Conservation (phyloP, 2,888 invertebrate genomes). For the Eupithecia exiguata region DNA sequence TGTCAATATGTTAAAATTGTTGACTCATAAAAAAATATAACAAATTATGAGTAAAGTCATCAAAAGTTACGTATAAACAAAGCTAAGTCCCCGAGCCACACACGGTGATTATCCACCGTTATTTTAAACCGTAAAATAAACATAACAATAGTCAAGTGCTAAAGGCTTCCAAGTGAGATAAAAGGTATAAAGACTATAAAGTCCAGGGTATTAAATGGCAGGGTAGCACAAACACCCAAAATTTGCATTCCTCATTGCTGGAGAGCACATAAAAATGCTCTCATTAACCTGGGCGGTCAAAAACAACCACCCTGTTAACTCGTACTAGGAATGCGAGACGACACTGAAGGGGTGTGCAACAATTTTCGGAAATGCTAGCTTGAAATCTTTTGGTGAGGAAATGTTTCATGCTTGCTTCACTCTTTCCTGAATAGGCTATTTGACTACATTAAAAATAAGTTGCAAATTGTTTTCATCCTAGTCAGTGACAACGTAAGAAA, state of each 20-base stretch:
- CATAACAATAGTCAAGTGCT: constrained; percentile 68
- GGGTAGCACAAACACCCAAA: constrained; percentile 70
- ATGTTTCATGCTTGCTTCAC: neutral
- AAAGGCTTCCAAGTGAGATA: constrained; percentile 62
- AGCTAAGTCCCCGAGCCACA: constrained; percentile 16
- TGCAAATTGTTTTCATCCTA: no score
- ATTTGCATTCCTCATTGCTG: constrained; percentile 82
- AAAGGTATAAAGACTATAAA: constrained; percentile 75
- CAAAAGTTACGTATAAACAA: neutral
- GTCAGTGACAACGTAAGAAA: no score
- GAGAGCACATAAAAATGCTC: constrained; percentile 80
- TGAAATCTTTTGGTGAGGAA: constrained; percentile 8
- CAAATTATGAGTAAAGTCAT: neutral
- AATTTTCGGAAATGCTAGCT: constrained; percentile 37
- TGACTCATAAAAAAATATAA: neutral
- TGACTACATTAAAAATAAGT: no score
- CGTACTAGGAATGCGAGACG: constrained; percentile 43
- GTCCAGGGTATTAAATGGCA: constrained; percentile 74
- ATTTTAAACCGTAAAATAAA: constrained; percentile 52
- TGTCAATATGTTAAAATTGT: no score
- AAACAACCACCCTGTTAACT: constrained; percentile 62
- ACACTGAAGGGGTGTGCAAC: constrained; percentile 45
- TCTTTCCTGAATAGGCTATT: neutral
- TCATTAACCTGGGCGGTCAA: constrained; percentile 81
- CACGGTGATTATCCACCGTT: constrained; percentile 39